These are phyloP conservation scores for Macaria notata DNA, from an alignment of 2,888 invertebrate species.

Conservation along the genomic window DNA sequence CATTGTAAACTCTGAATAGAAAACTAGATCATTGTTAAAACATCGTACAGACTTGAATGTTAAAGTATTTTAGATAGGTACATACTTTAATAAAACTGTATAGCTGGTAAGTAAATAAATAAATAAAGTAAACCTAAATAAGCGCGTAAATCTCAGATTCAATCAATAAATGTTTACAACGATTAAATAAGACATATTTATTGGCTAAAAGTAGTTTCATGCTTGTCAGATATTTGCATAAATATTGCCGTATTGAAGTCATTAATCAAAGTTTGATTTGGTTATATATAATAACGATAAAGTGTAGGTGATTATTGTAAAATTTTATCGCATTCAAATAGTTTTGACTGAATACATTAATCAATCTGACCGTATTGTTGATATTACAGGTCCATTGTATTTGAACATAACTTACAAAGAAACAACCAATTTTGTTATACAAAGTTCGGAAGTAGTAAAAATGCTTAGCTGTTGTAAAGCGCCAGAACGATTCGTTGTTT, in stretches of 20 bases:
- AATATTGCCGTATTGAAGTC: constrained; percentile 27
- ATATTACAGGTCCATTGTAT: neutral
- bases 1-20: too few relatives aligned
- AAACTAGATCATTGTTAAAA: too few relatives aligned
- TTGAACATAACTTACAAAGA: too few relatives aligned
- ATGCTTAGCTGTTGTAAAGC: too few relatives aligned
- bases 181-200: constrained; percentile 29
- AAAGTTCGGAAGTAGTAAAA: too few relatives aligned
- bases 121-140: too few relatives aligned
- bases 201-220: constrained; percentile 30
- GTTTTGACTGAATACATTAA: constrained; percentile 2
- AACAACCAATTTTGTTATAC: too few relatives aligned
- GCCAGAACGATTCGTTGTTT: too few relatives aligned
- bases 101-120: too few relatives aligned
- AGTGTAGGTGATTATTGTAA: constrained; percentile 31
- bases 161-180: constrained; percentile 31
- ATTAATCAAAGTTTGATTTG: constrained; percentile 35
- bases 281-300: constrained; percentile 36
- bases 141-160: neutral
- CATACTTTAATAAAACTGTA: too few relatives aligned
- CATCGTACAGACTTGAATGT: too few relatives aligned
- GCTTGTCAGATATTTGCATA: constrained; percentile 30
- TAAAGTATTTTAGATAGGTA: too few relatives aligned
- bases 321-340: constrained; percentile 25
- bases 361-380: neutral